phyloP scores from a whole-genome alignment of 92 coral and sea anemone genomes.

The Heliopora coerulea region DNA sequence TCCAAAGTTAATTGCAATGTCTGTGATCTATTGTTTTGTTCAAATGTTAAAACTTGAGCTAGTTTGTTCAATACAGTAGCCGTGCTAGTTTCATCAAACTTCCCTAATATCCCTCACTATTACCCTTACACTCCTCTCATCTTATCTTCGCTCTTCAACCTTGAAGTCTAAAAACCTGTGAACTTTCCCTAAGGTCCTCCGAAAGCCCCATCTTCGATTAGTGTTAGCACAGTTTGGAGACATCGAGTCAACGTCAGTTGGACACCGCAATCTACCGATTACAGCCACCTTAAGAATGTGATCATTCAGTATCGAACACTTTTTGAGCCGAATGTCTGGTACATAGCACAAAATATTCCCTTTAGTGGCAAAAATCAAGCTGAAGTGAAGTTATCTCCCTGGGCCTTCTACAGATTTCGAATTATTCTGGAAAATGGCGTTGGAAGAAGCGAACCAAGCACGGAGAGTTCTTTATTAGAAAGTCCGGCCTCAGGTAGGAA shows the following conservation, averaged over 20 bases:
- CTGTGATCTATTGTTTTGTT: too few relatives aligned
- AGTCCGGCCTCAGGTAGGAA: slow-evolving; percentile 84
- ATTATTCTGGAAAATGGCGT: slow-evolving; percentile 68
- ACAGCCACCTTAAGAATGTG: slow-evolving; percentile 67
- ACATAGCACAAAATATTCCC: slow-evolving; percentile 35
- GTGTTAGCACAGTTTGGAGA: slow-evolving; percentile 43
- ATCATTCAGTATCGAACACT: slow-evolving; percentile 61
- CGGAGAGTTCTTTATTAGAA: slow-evolving; percentile 56
- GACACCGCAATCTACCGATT: slow-evolving; percentile 60
- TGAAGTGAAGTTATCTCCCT: slow-evolving; percentile 75
- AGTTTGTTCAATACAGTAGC: too few relatives aligned
- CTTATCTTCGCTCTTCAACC: neutral
- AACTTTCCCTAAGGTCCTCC: slow-evolving; percentile 80
- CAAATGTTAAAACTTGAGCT: too few relatives aligned
- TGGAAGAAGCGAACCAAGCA: slow-evolving; percentile 74
- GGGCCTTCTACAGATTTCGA: slow-evolving; percentile 81
- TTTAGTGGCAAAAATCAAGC: slow-evolving; percentile 49
- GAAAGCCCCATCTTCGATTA: slow-evolving; percentile 63
- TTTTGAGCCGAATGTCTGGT: slow-evolving; percentile 64
- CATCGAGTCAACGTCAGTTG: slow-evolving; percentile 75
- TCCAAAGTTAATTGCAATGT: too few relatives aligned
- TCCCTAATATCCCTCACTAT: too few relatives aligned
- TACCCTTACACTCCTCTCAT: too few relatives aligned
- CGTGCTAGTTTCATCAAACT: too few relatives aligned
- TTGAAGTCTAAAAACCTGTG: too few relatives aligned